These are phyloP conservation scores for Corbicula japonica DNA, from an alignment of 2,888 invertebrate genomes.

Conservation along the genomic window DNA sequence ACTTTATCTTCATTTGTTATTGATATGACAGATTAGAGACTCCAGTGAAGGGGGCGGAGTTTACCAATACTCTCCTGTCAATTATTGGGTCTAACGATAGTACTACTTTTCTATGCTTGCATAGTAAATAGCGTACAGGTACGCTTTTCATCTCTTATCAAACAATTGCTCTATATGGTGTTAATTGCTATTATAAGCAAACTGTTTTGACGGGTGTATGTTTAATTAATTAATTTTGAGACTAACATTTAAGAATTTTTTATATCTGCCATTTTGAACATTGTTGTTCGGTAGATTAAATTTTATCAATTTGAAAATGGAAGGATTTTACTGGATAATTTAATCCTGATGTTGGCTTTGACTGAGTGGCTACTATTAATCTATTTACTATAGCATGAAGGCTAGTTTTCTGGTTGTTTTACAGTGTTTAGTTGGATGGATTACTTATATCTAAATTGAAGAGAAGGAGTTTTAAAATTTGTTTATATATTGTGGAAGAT, in stretches of 20 bases:
- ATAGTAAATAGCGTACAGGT: slow-evolving; percentile 7
- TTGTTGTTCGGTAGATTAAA: no score
- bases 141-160: slow-evolving; percentile 7
- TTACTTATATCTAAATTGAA: no score
- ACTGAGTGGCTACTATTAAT: slow-evolving; percentile 9
- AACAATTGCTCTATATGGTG: slow-evolving; percentile 20
- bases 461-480: no score
- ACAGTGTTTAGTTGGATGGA: slow-evolving; percentile 5
- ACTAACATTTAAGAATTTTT: no score
- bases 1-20: slow-evolving; percentile 48
- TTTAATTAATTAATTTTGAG: slow-evolving; percentile 16
- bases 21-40: slow-evolving; percentile 57
- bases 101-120: slow-evolving; percentile 11
- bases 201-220: slow-evolving; percentile 16
- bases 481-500: no score
- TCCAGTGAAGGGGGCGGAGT: slow-evolving; percentile 37
- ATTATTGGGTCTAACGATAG: slow-evolving; percentile 25
- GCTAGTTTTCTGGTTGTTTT: not conserved
- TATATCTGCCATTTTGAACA: no score
- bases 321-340: not conserved
- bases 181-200: slow-evolving; percentile 11
- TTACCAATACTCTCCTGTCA: slow-evolving; percentile 29
- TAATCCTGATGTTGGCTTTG: slow-evolving; percentile 7
- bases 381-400: slow-evolving; percentile 13
- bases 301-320: no score